phyloP scores from a whole-genome alignment of 2,113 vertebrate genomes.

The Tetrao urogallus region DNA sequence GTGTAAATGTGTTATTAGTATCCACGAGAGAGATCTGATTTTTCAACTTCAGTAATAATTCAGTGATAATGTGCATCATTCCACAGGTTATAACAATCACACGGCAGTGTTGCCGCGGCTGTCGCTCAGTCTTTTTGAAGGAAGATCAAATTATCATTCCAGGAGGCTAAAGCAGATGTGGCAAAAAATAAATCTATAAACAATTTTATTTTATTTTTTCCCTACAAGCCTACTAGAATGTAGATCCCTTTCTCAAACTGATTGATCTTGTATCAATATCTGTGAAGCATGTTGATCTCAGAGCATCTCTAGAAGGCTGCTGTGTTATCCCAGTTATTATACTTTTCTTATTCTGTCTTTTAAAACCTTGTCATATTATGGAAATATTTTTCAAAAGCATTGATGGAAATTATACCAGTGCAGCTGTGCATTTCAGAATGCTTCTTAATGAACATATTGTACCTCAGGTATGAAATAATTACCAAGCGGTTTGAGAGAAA shows the following conservation, averaged over 20 bases:
- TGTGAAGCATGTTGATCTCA: conserved; percentile 10
- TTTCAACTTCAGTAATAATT: neutral
- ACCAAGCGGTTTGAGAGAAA: conserved; percentile 50
- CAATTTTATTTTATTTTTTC: neutral
- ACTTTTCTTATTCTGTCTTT: conserved; percentile 21
- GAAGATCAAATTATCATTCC: neutral
- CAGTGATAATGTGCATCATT: neutral
- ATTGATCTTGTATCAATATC: neutral
- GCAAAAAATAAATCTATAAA: neutral
- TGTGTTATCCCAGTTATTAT: neutral
- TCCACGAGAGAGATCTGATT: neutral
- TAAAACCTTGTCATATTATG: conserved; percentile 34
- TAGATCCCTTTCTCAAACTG: neutral
- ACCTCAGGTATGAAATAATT: conserved; percentile 47
- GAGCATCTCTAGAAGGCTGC: conserved; percentile 14
- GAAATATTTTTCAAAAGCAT: conserved; percentile 33
- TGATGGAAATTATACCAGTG: conserved; percentile 2
- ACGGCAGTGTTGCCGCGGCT: neutral
- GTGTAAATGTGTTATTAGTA: neutral
- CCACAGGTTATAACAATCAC: conserved; percentile 16
- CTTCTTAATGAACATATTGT: conserved; percentile 46
- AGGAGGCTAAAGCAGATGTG: neutral
- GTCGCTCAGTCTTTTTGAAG: neutral
- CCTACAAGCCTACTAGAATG: neutral
- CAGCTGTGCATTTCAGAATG: conserved; percentile 49